Evolutionary conservation across 92 coral and sea anemone genomes (phyloP).

Genomic region (Palythoa grandiflora): DNA sequence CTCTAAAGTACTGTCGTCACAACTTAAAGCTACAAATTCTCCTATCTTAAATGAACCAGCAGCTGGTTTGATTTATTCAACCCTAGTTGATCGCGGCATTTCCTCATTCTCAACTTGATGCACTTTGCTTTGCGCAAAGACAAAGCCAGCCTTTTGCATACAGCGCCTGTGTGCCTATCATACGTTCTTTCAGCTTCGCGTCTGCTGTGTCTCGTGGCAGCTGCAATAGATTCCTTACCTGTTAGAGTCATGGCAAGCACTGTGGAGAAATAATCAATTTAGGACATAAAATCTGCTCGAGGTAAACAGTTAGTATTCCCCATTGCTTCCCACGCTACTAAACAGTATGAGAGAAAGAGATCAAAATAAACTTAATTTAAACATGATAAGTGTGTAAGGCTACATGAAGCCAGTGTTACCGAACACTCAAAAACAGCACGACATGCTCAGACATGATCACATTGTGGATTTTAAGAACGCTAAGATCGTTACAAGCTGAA

Average conservation of each 20-base stretch:
- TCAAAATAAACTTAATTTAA: too few relatives aligned
- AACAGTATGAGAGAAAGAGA: too few relatives aligned
- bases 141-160: slow-evolving; percentile 38
- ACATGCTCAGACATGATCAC: too few relatives aligned
- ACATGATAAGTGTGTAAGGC: too few relatives aligned
- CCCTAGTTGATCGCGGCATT: neutral
- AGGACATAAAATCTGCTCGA: neutral
- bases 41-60: neutral
- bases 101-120: neutral
- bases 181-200: slow-evolving; percentile 47
- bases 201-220: neutral
- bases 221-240: slow-evolving; percentile 22
- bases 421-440: too few relatives aligned
- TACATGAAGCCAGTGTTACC: too few relatives aligned
- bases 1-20: slow-evolving; percentile 16
- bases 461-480: too few relatives aligned
- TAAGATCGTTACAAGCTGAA: too few relatives aligned
- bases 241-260: slow-evolving; percentile 29
- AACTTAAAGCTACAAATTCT: neutral
- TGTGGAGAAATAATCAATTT: slow-evolving; percentile 19
- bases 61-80: neutral
- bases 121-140: slow-evolving; percentile 39
- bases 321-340: too few relatives aligned
- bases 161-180: slow-evolving; percentile 29
- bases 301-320: neutral